Evolutionary conservation across 2,888 invertebrate genomes (phyloP).

Genomic region (Cryptops parisi): DNA sequence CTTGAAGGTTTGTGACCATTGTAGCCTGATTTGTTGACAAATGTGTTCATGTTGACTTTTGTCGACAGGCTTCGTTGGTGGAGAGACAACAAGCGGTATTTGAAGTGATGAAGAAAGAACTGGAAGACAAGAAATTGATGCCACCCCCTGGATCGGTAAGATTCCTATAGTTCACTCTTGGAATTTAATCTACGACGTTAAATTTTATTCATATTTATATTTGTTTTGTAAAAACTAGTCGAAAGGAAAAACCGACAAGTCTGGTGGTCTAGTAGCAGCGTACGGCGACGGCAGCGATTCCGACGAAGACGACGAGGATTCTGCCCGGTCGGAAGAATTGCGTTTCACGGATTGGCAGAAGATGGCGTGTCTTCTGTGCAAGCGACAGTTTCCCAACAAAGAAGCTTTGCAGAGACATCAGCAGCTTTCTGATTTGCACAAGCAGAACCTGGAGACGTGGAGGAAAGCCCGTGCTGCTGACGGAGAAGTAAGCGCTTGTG

Average conservation of each 20-base stretch:
- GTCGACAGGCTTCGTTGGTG: constrained; percentile 17
- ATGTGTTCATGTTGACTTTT: too few species aligned
- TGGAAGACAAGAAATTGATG: constrained; percentile 29
- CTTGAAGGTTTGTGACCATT: too few species aligned
- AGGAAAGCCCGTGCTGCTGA: constrained; percentile 12
- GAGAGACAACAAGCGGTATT: constrained; percentile 21
- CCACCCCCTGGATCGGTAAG: constrained; percentile 18
- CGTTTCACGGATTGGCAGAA: constrained; percentile 60
- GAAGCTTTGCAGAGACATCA: constrained; percentile 80
- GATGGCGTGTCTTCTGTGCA: constrained; percentile 85
- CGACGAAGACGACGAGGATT: constrained; percentile 42
- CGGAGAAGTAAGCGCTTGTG: constrained; percentile 8
- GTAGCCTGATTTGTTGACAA: too few species aligned
- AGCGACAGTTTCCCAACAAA: constrained; percentile 77
- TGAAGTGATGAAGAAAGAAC: constrained; percentile 20
- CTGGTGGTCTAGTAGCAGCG: constrained; percentile 53
- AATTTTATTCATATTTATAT: neutral
- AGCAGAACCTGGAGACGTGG: constrained; percentile 54
- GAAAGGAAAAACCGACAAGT: constrained; percentile 10
- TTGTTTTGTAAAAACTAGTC: neutral
- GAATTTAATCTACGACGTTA: neutral
- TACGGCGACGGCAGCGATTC: constrained; percentile 57
- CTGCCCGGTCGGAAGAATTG: constrained; percentile 37
- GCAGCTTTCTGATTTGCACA: constrained; percentile 85
- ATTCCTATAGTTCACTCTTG: neutral